Evolutionary conservation across 2,113 vertebrate species (phyloP).

Genomic region (Rhinolophus ferrumequinum): DNA sequence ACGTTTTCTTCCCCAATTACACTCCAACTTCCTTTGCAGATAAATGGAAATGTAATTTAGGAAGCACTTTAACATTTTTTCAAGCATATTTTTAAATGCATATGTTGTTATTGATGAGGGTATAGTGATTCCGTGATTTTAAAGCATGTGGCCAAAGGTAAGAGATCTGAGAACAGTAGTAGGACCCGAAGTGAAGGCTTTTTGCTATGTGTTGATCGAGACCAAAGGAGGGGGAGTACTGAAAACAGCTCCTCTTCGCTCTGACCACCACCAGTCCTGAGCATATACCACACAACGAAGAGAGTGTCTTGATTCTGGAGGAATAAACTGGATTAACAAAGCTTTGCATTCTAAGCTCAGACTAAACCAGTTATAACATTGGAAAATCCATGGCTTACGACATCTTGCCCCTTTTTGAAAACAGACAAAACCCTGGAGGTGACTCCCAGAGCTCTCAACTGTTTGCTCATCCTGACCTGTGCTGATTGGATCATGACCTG

Average conservation of each 20-base stretch:
- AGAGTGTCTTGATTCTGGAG: neutral
- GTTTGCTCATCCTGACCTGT: neutral
- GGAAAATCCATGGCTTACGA: neutral
- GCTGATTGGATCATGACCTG: neutral
- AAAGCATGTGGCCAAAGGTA: neutral
- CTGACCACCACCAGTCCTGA: neutral
- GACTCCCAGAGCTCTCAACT: neutral
- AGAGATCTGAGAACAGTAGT: neutral
- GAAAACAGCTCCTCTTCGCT: fast-evolving
- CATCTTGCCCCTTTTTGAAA: neutral
- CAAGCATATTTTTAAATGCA: neutral
- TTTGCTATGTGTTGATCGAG: neutral
- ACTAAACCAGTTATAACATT: neutral
- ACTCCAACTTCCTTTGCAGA: neutral
- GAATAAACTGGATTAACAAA: neutral
- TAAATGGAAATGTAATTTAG: constrained; percentile 22
- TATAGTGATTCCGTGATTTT: neutral
- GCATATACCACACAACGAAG: neutral
- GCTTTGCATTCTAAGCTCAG: neutral
- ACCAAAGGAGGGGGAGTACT: neutral
- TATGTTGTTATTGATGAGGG: neutral
- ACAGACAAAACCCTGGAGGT: neutral
- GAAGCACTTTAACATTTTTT: neutral
- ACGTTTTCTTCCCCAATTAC: neutral
- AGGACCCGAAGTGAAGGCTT: neutral